Evolutionary conservation across 1,140 invertebrate genomes (phyloP).

Genomic region (Rhizoglyphus robini): DNA sequence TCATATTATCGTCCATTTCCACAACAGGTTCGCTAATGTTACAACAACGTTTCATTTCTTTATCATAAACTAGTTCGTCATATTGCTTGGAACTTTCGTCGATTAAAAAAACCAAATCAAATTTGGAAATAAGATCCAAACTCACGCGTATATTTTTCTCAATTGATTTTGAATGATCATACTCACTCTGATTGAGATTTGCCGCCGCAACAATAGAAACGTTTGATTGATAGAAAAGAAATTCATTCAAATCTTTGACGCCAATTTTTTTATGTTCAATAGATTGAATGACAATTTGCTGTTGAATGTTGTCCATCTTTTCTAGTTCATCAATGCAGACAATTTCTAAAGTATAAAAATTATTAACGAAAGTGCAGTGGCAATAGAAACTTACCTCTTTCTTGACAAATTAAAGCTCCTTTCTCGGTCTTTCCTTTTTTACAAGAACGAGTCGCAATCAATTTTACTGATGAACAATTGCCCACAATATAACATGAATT

Average conservation of each 20-base stretch:
- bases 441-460: neutral
- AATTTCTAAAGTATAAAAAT: neutral
- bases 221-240: neutral
- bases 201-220: neutral
- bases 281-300: neutral
- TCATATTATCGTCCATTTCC: neutral
- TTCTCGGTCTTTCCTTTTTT: neutral
- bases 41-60: neutral
- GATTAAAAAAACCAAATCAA: neutral
- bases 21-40: neutral
- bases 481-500: neutral
- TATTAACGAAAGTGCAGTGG: neutral
- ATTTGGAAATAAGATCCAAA: neutral
- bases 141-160: neutral
- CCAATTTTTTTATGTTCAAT: slow-evolving; percentile 9
- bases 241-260: neutral
- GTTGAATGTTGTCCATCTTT: neutral
- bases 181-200: neutral
- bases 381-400: neutral
- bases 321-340: neutral
- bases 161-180: neutral
- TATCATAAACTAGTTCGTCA: neutral
- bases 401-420: neutral
- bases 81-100: neutral
- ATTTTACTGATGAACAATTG: neutral